phyloP scores from a whole-genome alignment of 2,888 invertebrate species.

The Deilephila porcellus region DNA sequence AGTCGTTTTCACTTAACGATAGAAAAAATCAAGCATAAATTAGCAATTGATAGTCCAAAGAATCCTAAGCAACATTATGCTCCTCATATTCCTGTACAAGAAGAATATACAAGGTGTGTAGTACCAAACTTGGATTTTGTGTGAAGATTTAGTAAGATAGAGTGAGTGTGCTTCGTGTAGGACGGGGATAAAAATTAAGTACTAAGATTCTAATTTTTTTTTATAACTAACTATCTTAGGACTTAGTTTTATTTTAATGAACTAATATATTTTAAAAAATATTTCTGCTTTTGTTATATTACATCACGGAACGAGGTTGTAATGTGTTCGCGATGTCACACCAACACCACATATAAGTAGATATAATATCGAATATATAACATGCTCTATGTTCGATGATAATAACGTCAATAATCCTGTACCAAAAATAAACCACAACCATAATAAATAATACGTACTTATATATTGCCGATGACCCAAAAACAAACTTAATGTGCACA shows the following conservation, averaged over 20 bases:
- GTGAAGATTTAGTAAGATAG: not conserved
- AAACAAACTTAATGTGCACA: constrained; percentile 69
- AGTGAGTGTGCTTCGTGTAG: not conserved
- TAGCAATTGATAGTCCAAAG: too few species aligned
- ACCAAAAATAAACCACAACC: constrained; percentile 64
- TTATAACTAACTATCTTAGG: not conserved
- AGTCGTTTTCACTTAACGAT: too few species aligned
- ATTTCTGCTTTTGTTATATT: constrained; percentile 35
- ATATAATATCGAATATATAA: constrained; percentile 50
- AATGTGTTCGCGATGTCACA: constrained; percentile 73
- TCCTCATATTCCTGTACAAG: not conserved
- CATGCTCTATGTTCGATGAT: constrained; percentile 55
- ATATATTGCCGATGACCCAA: constrained; percentile 63
- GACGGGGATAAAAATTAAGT: not conserved
- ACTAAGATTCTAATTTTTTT: not conserved
- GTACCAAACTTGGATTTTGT: not conserved
- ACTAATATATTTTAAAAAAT: constrained; percentile 2
- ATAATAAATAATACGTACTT: constrained; percentile 52
- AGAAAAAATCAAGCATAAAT: too few species aligned
- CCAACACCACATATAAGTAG: constrained; percentile 72
- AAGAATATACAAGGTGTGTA: not conserved
- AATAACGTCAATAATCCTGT: constrained; percentile 44
- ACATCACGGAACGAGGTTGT: constrained; percentile 42
- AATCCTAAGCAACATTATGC: not conserved
- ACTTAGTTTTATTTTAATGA: constrained; percentile 29